These are phyloP conservation scores for Pseudonaja textilis DNA, from an alignment of 2,113 vertebrate genomes.

Conservation along the genomic window DNA sequence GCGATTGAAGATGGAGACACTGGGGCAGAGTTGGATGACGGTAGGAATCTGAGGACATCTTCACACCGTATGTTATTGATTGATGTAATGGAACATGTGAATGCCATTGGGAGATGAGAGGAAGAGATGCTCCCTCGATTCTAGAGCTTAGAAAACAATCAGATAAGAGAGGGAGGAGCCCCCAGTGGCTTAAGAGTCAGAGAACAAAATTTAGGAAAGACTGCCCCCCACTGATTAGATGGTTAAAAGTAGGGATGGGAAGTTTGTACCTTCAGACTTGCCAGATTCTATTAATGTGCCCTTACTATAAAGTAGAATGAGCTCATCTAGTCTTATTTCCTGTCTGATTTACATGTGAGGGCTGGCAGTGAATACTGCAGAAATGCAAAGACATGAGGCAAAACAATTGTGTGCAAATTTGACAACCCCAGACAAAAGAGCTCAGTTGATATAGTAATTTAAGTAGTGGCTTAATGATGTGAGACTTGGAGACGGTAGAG, in stretches of 20 bases:
- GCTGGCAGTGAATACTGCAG: not conserved
- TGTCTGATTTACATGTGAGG: not conserved
- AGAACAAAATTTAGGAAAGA: not conserved
- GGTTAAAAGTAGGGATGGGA: not conserved
- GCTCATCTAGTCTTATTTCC: not conserved
- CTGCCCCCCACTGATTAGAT: not conserved
- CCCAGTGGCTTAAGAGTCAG: not conserved
- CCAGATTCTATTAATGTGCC: not conserved
- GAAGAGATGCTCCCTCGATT: not conserved
- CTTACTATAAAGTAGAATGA: not conserved
- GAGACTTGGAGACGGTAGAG: not conserved
- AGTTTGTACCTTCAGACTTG: not conserved
- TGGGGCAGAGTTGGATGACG: conserved; percentile 87
- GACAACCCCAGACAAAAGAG: conserved; percentile 9
- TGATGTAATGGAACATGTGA: not conserved
- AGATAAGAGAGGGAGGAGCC: not conserved
- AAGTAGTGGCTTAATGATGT: not conserved
- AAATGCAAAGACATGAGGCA: conserved; percentile 1
- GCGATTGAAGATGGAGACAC: conserved; percentile 78
- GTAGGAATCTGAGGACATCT: conserved; percentile 62
- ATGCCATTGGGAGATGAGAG: not conserved
- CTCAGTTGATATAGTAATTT: not conserved
- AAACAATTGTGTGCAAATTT: not conserved
- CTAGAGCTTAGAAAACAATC: not conserved
- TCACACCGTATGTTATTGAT: not conserved